Conservation (phyloP, 2,888 invertebrate species). For the Cyaniris semiargus region DNA sequence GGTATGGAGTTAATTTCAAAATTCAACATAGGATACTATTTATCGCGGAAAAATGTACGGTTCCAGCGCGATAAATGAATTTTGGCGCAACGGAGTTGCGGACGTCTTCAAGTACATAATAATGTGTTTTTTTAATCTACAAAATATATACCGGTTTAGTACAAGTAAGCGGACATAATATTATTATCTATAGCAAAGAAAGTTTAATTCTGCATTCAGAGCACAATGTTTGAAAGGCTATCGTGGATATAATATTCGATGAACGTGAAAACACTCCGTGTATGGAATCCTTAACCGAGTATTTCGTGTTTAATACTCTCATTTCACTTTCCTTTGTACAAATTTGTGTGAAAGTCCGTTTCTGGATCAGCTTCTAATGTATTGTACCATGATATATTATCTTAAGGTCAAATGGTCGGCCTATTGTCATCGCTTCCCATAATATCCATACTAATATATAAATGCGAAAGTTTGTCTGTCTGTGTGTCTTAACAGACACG, state of each 20-base stretch:
- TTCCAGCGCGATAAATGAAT: no score
- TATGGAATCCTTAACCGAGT: constrained; percentile 54
- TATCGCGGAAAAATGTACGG: no score
- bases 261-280: constrained; percentile 66
- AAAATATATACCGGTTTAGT: background rate
- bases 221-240: constrained; percentile 53
- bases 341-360: constrained; percentile 25
- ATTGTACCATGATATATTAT: background rate
- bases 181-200: constrained; percentile 49
- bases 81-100: no score
- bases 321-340: constrained; percentile 39
- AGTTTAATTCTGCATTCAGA: constrained; percentile 55
- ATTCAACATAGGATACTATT: no score
- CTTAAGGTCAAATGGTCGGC: background rate
- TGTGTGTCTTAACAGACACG: no score
- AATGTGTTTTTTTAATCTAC: no score
- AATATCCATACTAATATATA: no score
- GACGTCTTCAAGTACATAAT: no score
- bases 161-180: background rate
- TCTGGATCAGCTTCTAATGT: background rate
- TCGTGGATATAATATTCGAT: constrained; percentile 60
- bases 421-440: background rate
- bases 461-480: no score
- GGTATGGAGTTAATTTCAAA: no score
- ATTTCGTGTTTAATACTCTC: constrained; percentile 41